These are phyloP conservation scores for Gymnodraco acuticeps DNA, from an alignment of 2,797 vertebrate genomes.

Conservation along the genomic window DNA sequence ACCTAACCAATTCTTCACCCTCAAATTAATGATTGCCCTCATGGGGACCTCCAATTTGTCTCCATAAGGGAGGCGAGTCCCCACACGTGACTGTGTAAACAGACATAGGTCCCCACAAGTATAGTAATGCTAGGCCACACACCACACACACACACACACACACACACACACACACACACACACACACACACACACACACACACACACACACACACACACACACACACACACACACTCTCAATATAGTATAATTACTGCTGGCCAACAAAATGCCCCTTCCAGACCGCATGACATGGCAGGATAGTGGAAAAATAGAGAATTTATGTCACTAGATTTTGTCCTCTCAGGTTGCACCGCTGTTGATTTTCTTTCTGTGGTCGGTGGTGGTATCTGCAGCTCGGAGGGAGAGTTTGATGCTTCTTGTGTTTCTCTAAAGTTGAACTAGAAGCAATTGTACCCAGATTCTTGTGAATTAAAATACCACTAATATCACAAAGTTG, in stretches of 20 bases:
- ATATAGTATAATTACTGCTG: constrained; percentile 51
- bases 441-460: not conserved
- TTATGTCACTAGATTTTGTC: constrained; percentile 36
- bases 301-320: constrained; percentile 64
- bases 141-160: no score
- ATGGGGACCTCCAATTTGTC: no score
- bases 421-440: constrained; percentile 19
- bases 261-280: constrained; percentile 56
- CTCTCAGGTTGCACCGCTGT: constrained; percentile 39
- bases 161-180: not conserved
- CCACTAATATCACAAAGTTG: no score
- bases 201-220: constrained; percentile 15
- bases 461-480: no score
- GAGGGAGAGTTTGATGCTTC: constrained; percentile 3
- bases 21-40: no score
- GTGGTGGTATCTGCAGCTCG: constrained; percentile 19
- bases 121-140: no score
- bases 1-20: no score
- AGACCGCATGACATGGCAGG: constrained; percentile 60
- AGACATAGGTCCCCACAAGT: no score
- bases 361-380: constrained; percentile 28
- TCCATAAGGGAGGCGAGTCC: no score
- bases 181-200: constrained; percentile 12
- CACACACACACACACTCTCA: not conserved
- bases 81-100: no score